Base-by-base conservation (phyloP, 2,888 invertebrate species). In the Drepanosiphum platanoidis region DNA sequence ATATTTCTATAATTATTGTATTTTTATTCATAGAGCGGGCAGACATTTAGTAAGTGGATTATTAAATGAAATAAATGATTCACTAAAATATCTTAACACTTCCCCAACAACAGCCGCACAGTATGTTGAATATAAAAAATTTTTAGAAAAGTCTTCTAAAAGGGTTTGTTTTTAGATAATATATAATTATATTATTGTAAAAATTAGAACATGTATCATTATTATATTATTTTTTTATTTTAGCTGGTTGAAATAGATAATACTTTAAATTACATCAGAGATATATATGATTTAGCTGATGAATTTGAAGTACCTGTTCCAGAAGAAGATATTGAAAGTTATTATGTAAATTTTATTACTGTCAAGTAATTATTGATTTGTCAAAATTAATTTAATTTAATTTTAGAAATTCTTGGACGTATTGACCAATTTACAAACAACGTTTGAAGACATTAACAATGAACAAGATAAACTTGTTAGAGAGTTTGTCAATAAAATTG, bases 251-350 rank as follows among this genome's bases (percentile, higher is more conserved):
- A 90, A 36, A 91, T 97, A 88, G 95, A 96, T 89, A 91, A 92
- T 72, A 92, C 93, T 46, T 90, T 96, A 8, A 95, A 95, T 89
- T 95, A 96, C 89, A 92, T 95, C 9, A 94, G 95, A 87, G 95
- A 97, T 88, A 90, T 96, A 86, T 95, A 96, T 89, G 94, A 96
- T 87, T 92, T 96, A 7, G 95, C 96, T 90, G 95, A 95, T 86
- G 94, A 95, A 88, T 96, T 93, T 89, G 90, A 92, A 39, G 94
- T 97, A 86, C 91, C 92, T 0, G 92, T 95, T 79, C 92, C 94
- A 1, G 92, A 93, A 0, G 95, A 95, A 80, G 95, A 95, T 87
- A 91, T 92, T 90, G 91, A 91, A 8, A 92, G 92, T 87, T 94
- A 93, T 89, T 87, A 89, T 88, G 90, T 90, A 88, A 87, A 80